phyloP scores from a whole-genome alignment of 2,797 vertebrate species.

The Hyperoplus lanceolatus region DNA sequence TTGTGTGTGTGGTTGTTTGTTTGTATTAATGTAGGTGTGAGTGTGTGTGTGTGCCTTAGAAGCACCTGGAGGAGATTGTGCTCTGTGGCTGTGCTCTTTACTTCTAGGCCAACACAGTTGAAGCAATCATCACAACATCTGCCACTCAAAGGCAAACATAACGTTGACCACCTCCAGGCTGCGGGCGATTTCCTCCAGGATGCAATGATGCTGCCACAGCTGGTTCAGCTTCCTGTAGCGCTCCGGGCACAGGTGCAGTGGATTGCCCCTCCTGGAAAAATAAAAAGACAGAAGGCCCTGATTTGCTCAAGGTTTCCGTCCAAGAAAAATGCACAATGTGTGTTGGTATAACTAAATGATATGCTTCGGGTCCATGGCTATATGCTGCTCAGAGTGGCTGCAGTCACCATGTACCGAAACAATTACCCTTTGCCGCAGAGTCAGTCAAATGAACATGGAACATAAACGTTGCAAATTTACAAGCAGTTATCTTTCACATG shows the following conservation, averaged over 20 bases:
- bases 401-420: neutral
- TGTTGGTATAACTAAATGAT: neutral
- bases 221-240: constrained; percentile 95
- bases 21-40: constrained; percentile 1
- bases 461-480: neutral
- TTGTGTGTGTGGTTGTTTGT: constrained; percentile 2
- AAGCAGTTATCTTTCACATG: neutral
- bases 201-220: constrained; percentile 97
- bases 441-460: neutral
- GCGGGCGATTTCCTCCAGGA: constrained; percentile 97
- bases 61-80: constrained; percentile 46
- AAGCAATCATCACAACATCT: constrained; percentile 89
- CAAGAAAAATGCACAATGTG: neutral
- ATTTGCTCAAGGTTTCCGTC: constrained; percentile 12
- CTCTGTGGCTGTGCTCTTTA: constrained; percentile 47
- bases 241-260: constrained; percentile 93
- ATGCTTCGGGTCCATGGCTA: neutral
- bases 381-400: neutral
- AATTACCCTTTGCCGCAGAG: neutral
- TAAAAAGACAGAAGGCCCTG: neutral
- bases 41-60: constrained; percentile 7
- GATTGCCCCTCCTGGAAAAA: constrained; percentile 92
- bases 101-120: constrained; percentile 20
- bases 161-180: constrained; percentile 95
- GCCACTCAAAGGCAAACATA: constrained; percentile 97